Conservation (phyloP, 2,797 vertebrate genomes). For the Muscicapa striata region DNA sequence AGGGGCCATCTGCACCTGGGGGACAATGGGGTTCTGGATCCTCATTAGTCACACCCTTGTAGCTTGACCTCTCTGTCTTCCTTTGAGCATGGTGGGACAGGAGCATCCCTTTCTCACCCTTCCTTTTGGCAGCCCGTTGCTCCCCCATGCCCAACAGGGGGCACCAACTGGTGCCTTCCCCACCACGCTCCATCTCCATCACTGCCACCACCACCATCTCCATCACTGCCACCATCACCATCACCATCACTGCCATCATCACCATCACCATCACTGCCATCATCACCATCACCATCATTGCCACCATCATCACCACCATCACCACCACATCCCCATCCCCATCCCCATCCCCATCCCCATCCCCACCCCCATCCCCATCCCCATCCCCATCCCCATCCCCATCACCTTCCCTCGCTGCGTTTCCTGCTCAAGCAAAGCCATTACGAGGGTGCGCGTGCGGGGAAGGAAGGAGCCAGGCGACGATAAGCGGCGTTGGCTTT, state of each 20-base stretch:
- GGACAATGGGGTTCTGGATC: slow-evolving; percentile 78
- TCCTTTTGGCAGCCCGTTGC: not conserved
- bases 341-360: not conserved
- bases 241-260: not conserved
- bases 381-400: not conserved
- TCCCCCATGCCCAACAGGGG: accelerated
- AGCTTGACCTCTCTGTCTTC: slow-evolving; percentile 70
- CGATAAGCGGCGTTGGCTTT: slow-evolving; percentile 69
- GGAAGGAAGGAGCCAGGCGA: slow-evolving; percentile 41
- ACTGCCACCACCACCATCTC: not conserved
- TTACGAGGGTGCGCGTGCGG: not conserved
- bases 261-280: not conserved
- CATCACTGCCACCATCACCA: not conserved
- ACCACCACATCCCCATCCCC: not conserved
- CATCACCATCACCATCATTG: not conserved
- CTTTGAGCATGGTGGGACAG: slow-evolving; percentile 75
- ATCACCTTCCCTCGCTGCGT: not conserved
- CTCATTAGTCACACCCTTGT: slow-evolving; percentile 88
- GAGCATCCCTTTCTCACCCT: slow-evolving; percentile 62
- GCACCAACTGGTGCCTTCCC: not conserved
- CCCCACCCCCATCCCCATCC: no score
- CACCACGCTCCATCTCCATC: not conserved
- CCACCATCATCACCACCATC: not conserved
- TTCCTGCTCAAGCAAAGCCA: slow-evolving; percentile 31
- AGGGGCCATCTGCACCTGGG: slow-evolving; percentile 85